These are phyloP conservation scores for Phoenoteleia sp. DNA, from an alignment of 2,888 invertebrate species.

Conservation along the genomic window DNA sequence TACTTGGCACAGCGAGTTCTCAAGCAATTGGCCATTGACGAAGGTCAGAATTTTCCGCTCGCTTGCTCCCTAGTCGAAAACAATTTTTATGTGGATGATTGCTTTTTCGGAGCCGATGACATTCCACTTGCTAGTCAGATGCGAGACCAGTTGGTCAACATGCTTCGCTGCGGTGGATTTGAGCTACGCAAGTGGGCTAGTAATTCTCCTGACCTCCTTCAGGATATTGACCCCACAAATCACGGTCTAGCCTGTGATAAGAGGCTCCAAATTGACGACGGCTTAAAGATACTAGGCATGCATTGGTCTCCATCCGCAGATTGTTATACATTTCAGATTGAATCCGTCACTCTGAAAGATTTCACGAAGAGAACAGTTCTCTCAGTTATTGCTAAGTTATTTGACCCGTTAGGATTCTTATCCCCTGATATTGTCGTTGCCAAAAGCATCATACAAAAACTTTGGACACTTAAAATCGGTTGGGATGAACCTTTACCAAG, in stretches of 20 bases:
- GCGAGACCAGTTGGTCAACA: too few species aligned
- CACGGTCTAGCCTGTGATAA: background rate
- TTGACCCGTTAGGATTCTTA: background rate
- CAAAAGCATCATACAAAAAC: conserved; percentile 2
- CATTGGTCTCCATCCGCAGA: background rate
- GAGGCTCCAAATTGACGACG: background rate
- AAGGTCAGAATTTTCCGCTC: too few species aligned
- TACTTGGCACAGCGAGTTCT: too few species aligned
- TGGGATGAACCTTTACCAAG: conserved; percentile 46
- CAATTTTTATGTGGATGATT: too few species aligned
- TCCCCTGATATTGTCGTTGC: background rate
- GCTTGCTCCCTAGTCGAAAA: too few species aligned
- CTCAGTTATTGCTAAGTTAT: background rate
- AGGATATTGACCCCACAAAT: too few species aligned
- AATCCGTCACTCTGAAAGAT: background rate
- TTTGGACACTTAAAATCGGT: conserved; percentile 15
- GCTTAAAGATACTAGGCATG: background rate
- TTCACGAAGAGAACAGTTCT: background rate
- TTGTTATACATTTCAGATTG: background rate
- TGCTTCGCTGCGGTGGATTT: too few species aligned
- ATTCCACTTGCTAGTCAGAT: too few species aligned
- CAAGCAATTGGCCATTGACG: too few species aligned
- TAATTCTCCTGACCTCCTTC: too few species aligned
- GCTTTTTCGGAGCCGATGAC: too few species aligned
- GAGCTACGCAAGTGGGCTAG: too few species aligned